Evolutionary conservation across 2,888 invertebrate species (phyloP).

Genomic region (Erynnis tages): DNA sequence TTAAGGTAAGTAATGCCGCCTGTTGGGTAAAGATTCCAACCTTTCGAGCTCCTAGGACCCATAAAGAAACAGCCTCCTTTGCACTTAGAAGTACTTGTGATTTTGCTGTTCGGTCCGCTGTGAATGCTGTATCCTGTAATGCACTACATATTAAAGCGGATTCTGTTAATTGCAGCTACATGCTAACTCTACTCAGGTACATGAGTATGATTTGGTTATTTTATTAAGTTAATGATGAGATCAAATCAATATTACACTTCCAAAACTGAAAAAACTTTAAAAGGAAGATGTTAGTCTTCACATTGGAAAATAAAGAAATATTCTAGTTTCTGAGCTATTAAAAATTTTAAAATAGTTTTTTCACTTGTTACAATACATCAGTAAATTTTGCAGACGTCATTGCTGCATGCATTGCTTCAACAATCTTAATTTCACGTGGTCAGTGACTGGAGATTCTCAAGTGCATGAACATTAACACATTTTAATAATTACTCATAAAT

Average conservation of each 20-base stretch:
- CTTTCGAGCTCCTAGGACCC: conserved; percentile 96
- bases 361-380: too few relatives aligned
- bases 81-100: conserved; percentile 93
- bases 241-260: conserved; percentile 7
- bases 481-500: too few relatives aligned
- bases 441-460: too few relatives aligned
- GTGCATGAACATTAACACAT: too few relatives aligned
- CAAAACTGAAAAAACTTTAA: conserved; percentile 8
- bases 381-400: too few relatives aligned
- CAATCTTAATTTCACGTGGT: too few relatives aligned
- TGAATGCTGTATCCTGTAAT: conserved; percentile 87
- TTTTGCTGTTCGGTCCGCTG: conserved; percentile 84
- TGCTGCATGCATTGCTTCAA: too few relatives aligned
- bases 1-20: conserved; percentile 18
- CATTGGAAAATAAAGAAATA: background rate
- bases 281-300: conserved; percentile 9
- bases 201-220: conserved; percentile 32
- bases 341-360: too few relatives aligned
- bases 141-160: conserved; percentile 78
- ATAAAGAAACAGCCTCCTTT: conserved; percentile 96
- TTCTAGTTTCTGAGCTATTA: too few relatives aligned
- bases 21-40: conserved; percentile 81
- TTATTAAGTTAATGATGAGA: conserved; percentile 11
- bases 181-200: conserved; percentile 54
- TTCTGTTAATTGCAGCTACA: conserved; percentile 74